Base-by-base conservation (phyloP, 2,113 vertebrate species). In the Alces alces region DNA sequence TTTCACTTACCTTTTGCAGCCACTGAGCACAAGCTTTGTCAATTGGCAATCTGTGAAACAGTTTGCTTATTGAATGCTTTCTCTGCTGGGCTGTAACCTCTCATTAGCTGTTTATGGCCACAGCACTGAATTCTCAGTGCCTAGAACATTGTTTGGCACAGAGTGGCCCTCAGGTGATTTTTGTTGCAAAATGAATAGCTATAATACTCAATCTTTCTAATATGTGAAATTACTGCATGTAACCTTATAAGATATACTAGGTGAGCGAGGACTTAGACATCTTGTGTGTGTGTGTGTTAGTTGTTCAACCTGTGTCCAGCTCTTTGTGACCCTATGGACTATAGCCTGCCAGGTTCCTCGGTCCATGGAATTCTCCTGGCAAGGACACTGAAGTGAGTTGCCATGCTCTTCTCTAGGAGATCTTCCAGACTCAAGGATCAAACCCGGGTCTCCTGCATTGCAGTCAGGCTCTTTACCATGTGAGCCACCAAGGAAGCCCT, bases 1-100 rank as follows among this genome's bases (percentile, higher is more conserved):
- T 55, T 80, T 73, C 45, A 9, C 19, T 15, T 82, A 64, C 12
- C 23, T 25, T 79, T 90, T 78, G 58, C 57, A 78, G 14, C 33
- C n/a, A 78, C 16, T 82, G 52, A 76, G 23, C 58, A n/a, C 47
- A 64, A n/a, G 33, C 66, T 39, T 28, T 94, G 28, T 76, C 54
- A 45, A 54, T 27, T 54, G 45, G 4, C 33, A 61, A 54, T 47
- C 79, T 85, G 39, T 83, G n/a, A 93, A 86, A 58, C 64, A 19
- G 16, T 96, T 87, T 83, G 79, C 15, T 55, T 73, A 16, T 36
- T 91, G 95, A 66, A 36, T 16, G 15, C 13, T 58, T 79, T 66
- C 5, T 85, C 12, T 86, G 12, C 45, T 80, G 45, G 30, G 0
- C 36, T 73, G 1, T 91, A 73, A 79, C 5, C 3, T 84, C 54